Percentiles rank a stretch among this genome's conserved stretches.
These are phyloP conservation scores for Deilephila elpenor DNA, from an alignment of 2,888 invertebrate genomes.

Conservation along the genomic window DNA sequence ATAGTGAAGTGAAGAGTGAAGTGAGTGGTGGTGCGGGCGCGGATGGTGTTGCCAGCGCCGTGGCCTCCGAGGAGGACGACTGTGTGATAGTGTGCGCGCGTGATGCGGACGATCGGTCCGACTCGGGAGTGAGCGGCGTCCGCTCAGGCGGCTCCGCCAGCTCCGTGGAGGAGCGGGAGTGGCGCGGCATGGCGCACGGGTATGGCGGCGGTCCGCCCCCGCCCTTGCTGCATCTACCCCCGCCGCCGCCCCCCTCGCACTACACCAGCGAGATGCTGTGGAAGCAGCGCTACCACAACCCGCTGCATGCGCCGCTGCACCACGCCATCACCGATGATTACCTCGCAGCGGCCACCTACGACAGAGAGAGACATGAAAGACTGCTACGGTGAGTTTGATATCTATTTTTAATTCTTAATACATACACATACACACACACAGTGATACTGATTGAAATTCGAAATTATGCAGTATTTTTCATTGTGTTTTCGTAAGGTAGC, in stretches of 20 bases:
- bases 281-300: constrained; percentile 86
- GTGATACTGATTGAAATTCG: too few relatives aligned
- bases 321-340: constrained; percentile 82
- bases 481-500: too few relatives aligned
- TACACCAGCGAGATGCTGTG: constrained; percentile 85
- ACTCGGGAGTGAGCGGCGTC: constrained; percentile 90
- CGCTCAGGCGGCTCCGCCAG: constrained; percentile 89
- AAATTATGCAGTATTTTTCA: too few relatives aligned
- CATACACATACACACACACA: not conserved
- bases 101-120: constrained; percentile 85
- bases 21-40: constrained; percentile 74
- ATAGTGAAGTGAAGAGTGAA: constrained; percentile 80
- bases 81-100: constrained; percentile 87
- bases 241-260: constrained; percentile 80
- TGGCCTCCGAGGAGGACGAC: constrained; percentile 86
- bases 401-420: not conserved
- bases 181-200: constrained; percentile 90
- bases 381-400: constrained; percentile 84
- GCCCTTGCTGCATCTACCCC: constrained; percentile 78
- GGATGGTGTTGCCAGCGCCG: constrained; percentile 82
- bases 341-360: constrained; percentile 82
- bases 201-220: constrained; percentile 87
- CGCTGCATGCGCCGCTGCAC: constrained; percentile 81
- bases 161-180: constrained; percentile 91
- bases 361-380: constrained; percentile 88